phyloP scores from a whole-genome alignment of 2,113 vertebrate genomes.

The Hyla sarda region DNA sequence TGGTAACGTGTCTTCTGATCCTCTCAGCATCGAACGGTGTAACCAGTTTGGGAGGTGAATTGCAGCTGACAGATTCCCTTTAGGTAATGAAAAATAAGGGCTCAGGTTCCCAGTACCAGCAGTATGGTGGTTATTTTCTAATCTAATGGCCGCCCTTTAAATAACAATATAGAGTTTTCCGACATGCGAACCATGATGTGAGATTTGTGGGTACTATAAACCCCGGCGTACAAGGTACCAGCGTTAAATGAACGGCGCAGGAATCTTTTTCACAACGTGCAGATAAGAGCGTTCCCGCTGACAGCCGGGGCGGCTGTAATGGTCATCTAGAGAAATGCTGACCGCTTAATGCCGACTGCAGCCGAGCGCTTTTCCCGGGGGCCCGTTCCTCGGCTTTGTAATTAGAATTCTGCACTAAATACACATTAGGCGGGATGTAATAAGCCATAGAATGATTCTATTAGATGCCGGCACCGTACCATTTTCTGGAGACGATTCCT shows the following conservation, averaged over 20 bases:
- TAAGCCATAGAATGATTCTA: slow-evolving; percentile 47
- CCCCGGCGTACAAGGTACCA: background rate
- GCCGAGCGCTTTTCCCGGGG: slow-evolving; percentile 35
- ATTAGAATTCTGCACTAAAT: slow-evolving; percentile 51
- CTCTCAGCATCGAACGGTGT: too few relatives aligned
- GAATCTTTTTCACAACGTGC: background rate
- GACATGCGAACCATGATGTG: background rate
- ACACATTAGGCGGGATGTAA: slow-evolving; percentile 52
- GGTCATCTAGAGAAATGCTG: slow-evolving; percentile 44
- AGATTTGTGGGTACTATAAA: background rate
- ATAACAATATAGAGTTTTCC: background rate
- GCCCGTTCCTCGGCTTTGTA: slow-evolving; percentile 28
- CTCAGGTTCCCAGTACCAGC: background rate
- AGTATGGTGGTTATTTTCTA: background rate
- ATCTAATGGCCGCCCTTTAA: background rate
- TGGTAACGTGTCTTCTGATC: too few relatives aligned
- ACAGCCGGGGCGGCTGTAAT: slow-evolving; percentile 18
- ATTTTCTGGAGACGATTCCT: slow-evolving; percentile 23
- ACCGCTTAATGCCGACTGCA: slow-evolving; percentile 40
- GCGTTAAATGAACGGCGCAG: background rate
- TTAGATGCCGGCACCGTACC: background rate
- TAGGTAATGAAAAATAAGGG: too few relatives aligned
- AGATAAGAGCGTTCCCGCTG: slow-evolving; percentile 15
- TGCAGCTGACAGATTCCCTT: too few relatives aligned
- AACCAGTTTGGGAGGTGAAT: too few relatives aligned